phyloP scores from a whole-genome alignment of 92 coral and sea anemone genomes.

The Parazoanthus swiftii region DNA sequence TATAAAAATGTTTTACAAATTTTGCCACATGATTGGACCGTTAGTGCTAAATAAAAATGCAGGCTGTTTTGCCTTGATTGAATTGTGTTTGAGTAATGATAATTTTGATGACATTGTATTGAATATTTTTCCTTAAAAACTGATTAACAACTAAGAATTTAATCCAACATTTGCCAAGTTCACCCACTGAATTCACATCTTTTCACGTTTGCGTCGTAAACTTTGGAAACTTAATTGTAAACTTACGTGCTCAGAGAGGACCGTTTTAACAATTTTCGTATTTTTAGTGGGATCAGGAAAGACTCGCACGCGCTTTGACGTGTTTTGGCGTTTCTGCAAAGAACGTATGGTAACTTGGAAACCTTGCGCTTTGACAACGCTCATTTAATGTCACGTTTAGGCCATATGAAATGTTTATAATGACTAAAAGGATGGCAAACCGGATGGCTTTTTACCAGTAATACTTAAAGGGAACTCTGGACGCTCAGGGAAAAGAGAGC shows the following conservation, averaged over 20 bases:
- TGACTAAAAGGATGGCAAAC: background rate
- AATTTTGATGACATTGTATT: background rate
- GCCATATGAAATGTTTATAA: background rate
- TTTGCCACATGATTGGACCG: constrained; percentile 2
- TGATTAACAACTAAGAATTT: background rate
- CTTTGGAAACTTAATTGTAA: background rate
- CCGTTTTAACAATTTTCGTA: background rate
- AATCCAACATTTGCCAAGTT: background rate
- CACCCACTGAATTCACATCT: background rate
- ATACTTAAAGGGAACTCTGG: background rate
- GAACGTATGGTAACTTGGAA: constrained; percentile 6
- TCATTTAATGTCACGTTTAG: background rate
- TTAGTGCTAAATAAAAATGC: background rate
- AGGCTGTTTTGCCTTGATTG: background rate
- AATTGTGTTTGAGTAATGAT: background rate
- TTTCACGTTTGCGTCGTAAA: background rate
- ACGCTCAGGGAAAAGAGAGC: background rate
- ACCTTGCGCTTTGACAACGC: background rate
- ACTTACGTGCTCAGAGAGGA: background rate
- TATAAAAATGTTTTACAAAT: background rate
- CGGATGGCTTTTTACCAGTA: background rate
- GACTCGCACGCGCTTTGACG: background rate
- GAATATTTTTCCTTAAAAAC: background rate
- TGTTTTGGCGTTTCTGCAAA: background rate
- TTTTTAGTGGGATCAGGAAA: background rate